Conservation (phyloP, 2,888 invertebrate species). For the Melinopterus prodromus region DNA sequence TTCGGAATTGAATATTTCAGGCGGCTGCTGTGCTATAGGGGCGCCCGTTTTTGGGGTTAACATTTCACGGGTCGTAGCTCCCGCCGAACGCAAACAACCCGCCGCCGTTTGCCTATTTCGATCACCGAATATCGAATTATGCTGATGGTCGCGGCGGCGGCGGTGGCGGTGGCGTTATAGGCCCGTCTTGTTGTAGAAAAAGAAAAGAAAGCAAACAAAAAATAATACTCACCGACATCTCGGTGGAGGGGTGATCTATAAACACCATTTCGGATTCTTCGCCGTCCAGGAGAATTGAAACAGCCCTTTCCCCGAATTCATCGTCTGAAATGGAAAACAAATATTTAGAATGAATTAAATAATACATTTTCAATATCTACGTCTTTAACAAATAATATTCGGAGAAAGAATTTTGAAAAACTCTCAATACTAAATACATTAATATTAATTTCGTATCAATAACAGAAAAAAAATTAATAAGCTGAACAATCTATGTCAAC, state of each 20-base stretch:
- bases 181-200: too few relatives aligned
- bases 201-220: not conserved
- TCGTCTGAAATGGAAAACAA: conserved; percentile 75
- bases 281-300: conserved; percentile 87
- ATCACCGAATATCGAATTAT: conserved; percentile 4
- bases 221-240: conserved; percentile 84
- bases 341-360: not conserved
- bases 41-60: not conserved
- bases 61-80: not conserved
- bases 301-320: conserved; percentile 90
- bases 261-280: conserved; percentile 91
- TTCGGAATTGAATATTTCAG: conserved; percentile 4
- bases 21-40: not conserved
- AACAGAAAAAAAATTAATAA: too few relatives aligned
- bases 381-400: too few relatives aligned
- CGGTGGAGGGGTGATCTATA: conserved; percentile 87
- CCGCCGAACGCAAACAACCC: not conserved
- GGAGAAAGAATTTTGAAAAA: too few relatives aligned
- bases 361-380: too few relatives aligned
- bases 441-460: too few relatives aligned
- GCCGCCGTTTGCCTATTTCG: not conserved
- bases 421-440: too few relatives aligned
- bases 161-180: too few relatives aligned
- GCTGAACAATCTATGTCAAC: too few relatives aligned
- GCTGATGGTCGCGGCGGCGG: not conserved